phyloP scores from a whole-genome alignment of 2,113 vertebrate species.

The Hypanus sabinus region DNA sequence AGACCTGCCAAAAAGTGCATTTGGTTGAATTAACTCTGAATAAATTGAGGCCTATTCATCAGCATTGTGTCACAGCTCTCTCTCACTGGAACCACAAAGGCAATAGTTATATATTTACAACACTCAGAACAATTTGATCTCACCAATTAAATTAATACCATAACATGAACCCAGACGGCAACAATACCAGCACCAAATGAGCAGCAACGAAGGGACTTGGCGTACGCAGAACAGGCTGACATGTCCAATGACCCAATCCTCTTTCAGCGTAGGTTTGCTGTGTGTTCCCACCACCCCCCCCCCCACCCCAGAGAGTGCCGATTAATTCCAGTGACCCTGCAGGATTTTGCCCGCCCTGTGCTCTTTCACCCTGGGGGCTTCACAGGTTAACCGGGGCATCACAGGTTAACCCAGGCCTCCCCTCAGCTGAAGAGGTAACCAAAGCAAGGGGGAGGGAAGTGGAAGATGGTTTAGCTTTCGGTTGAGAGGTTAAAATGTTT shows the following conservation, averaged over 20 bases:
- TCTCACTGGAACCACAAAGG: neutral
- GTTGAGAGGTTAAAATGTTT: neutral
- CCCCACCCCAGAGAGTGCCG: neutral
- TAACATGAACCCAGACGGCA: slow-evolving; percentile 12
- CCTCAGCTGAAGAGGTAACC: neutral
- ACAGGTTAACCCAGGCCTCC: neutral
- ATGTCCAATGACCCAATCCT: neutral
- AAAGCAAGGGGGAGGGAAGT: neutral
- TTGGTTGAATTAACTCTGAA: slow-evolving; percentile 33
- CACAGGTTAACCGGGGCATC: no score
- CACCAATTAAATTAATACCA: slow-evolving; percentile 27
- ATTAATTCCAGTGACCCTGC: neutral
- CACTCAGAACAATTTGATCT: slow-evolving; percentile 26
- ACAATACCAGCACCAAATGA: neutral
- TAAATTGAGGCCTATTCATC: slow-evolving; percentile 30
- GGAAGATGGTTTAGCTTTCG: neutral
- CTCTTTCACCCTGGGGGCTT: neutral
- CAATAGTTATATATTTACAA: slow-evolving; percentile 29
- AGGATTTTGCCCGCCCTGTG: neutral
- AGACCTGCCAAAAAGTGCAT: slow-evolving; percentile 22
- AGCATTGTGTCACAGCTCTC: neutral
- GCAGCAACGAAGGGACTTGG: neutral
- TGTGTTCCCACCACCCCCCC: neutral
- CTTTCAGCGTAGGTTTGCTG: neutral
- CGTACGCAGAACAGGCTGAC: neutral